These are phyloP conservation scores for Phrixothrix hirtus DNA, from an alignment of 2,888 invertebrate species.

Conservation along the genomic window DNA sequence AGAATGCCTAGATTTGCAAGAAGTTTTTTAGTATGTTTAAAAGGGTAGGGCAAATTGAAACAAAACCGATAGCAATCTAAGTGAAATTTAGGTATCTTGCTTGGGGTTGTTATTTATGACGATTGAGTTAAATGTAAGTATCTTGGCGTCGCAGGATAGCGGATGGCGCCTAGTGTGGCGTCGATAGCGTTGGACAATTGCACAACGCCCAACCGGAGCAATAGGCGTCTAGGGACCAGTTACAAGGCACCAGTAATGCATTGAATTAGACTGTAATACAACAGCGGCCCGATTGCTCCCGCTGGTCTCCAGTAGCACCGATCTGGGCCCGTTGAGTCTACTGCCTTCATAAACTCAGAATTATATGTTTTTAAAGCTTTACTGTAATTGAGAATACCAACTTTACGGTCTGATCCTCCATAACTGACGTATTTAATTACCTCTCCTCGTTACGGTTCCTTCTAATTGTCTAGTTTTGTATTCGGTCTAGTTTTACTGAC, in stretches of 20 bases:
- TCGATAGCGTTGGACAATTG: conserved; percentile 51
- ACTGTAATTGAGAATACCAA: conserved; percentile 34
- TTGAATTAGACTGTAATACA: conserved; percentile 65
- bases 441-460: conserved; percentile 16
- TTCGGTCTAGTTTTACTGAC: too few relatives aligned
- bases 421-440: conserved; percentile 28
- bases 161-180: conserved; percentile 48
- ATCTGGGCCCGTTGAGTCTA: conserved; percentile 39
- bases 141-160: conserved; percentile 34
- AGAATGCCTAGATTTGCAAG: too few relatives aligned
- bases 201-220: conserved; percentile 53
- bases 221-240: conserved; percentile 56
- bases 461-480: conserved; percentile 26
- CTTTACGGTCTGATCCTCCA: conserved; percentile 26
- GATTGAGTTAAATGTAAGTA: conserved; percentile 27
- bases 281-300: conserved; percentile 52
- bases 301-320: conserved; percentile 40
- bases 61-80: conserved; percentile 18
- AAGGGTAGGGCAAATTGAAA: conserved; percentile 3
- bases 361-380: conserved; percentile 41
- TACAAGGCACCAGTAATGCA: conserved; percentile 60
- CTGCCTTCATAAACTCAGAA: conserved; percentile 42
- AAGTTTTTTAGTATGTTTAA: neutral
- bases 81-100: conserved; percentile 16
- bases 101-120: conserved; percentile 27